Evolutionary conservation across 2,888 invertebrate species (phyloP), one percentile per base, ranked within the genome.

Genomic region (Leucoma salicis): DNA sequence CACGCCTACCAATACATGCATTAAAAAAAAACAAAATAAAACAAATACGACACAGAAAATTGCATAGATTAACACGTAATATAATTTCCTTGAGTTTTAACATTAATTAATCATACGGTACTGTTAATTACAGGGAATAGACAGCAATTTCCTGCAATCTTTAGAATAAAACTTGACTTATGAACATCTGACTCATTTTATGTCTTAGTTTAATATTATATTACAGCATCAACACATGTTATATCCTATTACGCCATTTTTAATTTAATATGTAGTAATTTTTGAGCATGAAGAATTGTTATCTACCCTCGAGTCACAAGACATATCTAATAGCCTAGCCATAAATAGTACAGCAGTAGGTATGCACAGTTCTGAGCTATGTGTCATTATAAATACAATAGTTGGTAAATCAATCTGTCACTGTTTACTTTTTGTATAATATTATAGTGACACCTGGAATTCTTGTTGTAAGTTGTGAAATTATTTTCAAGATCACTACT

Each of bases 281-380:
- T 28, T 34, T 44, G 49, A 47, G 41, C 58, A 62, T 59, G 64
- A 63, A 58, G 59, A 64, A 67, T 67, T 53, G 56, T 8, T 44
- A 66, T 64, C 51, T 41, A 50, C 49, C 57, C 54, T 46, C 43
- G 27, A 57, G 48, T 50, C 46, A 38, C 42, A 29, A 53, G 57
- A 63, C 55, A 56, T 62, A 62, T 63, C 57, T 57, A 64, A 65
- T 58, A 55, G 27, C 11, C 11, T 57, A 53, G 51, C 43, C 61
- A 57, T 43, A 47, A 51, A 54, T 43, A 47, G 37, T n/a, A n/a
- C n/a, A n/a, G n/a, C n/a, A n/a, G n/a, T n/a, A n/a, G n/a, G n/a
- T n/a, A 13, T 38, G 42, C 42, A 57, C 45, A 57, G 46, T 53
- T 48, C 42, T 44, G 34, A 45, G 39, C 46, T 32, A 37, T 48